A percentile compares a stretch with the other conserved stretches of the same genome.
Conservation (phyloP, 2,113 vertebrate genomes). For the Coptodon bakossiorum region DNA sequence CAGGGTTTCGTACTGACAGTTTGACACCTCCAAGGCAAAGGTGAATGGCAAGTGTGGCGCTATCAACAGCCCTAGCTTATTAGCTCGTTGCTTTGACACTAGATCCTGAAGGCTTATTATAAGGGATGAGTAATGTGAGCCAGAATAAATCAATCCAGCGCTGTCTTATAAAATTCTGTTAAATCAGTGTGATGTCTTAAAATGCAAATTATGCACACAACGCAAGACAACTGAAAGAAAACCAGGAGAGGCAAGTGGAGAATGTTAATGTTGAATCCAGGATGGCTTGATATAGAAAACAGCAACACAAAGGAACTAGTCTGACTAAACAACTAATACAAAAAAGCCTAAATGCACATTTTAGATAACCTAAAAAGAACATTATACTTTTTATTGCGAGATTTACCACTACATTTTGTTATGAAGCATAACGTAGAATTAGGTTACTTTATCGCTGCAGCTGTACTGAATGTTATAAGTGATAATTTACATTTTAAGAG, state of each 20-base stretch:
- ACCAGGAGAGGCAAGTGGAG: neutral
- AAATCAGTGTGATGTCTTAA: neutral
- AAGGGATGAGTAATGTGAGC: constrained; percentile 26
- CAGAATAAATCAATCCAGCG: constrained; percentile 31
- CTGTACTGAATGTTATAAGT: rapidly evolving
- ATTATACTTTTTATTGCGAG: neutral
- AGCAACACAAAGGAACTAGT: neutral
- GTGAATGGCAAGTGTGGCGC: constrained; percentile 41
- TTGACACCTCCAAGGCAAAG: constrained; percentile 53
- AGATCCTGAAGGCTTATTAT: constrained; percentile 30
- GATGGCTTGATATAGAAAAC: neutral
- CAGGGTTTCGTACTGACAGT: constrained; percentile 41
- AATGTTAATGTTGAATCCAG: neutral
- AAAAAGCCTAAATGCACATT: neutral
- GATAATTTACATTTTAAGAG: neutral
- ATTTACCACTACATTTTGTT: neutral
- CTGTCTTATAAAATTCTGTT: neutral
- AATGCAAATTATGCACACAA: neutral
- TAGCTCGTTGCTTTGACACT: constrained; percentile 50
- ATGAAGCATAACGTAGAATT: neutral
- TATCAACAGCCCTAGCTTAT: constrained; percentile 58
- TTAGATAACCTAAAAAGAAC: neutral
- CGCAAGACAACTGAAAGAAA: neutral
- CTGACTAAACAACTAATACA: neutral
- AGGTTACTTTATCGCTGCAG: neutral